Evolutionary conservation across 2,888 invertebrate species (phyloP), one percentile per base, ranked within the genome.

Genomic region (Cryptocephalus moraei): DNA sequence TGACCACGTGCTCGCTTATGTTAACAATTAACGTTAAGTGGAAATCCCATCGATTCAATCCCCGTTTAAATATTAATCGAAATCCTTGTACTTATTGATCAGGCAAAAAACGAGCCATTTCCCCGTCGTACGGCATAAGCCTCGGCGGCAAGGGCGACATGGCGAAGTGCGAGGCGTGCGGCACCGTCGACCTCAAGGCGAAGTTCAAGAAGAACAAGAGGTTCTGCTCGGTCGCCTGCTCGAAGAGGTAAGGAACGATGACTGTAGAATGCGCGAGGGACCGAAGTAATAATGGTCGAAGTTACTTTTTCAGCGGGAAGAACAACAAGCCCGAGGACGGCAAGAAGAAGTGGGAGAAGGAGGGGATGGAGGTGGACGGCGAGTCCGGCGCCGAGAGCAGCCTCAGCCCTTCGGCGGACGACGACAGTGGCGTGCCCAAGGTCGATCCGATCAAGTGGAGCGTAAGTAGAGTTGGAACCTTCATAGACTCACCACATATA

Each of bases 141-240:
- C 45, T 46, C 32, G 52, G 72, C 67, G n/a, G 70, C 69, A 39
- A 74, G 71, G 51, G 74, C 44, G 80, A 81, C 45, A 65, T 73
- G 57, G 75, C 73, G 1, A 81, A 79, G 56, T 90, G 89, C 62
- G 88, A 89, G 66, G 77, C 78, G 50, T 90, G 90, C 64, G 84
- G 86, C 33, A 84, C 80, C 56, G 66, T 77, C 12, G 82, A 80
- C 59, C 71, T 77, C 41, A 75, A 77, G 48, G 67, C 77, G 2
- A 82, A 84, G 62, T 78, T 86, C 60, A 86, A 84, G 65, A 83
- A 84, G 58, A 79, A 80, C 42, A 85, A 85, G 63, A 75, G 86
- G 40, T 89, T 84, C 64, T 90, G 89, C 63, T 84, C 87, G 1
- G 75, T 81, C 22, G 73, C 77, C 12, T 89, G 89, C 70, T 82